phyloP scores from a whole-genome alignment of 2,888 invertebrate genomes.

The Rhodophaea formosa region DNA sequence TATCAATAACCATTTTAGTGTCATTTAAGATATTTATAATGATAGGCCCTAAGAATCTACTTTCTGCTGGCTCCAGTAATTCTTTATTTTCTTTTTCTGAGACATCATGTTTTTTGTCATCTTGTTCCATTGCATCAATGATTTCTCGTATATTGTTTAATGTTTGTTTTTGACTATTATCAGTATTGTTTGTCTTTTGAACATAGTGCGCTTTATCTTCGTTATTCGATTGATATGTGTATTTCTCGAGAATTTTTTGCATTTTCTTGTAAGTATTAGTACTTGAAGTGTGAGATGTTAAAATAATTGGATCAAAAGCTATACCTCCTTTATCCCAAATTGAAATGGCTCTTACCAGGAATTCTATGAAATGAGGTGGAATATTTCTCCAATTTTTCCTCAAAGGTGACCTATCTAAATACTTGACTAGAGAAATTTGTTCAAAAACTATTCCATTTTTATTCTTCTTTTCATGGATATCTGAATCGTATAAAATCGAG shows the following conservation, averaged over 20 bases:
- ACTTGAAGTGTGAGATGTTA: constrained; percentile 51
- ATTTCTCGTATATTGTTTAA: constrained; percentile 68
- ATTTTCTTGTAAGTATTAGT: constrained; percentile 55
- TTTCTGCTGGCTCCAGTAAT: constrained; percentile 5
- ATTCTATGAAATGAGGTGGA: constrained; percentile 52
- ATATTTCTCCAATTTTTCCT: constrained; percentile 54
- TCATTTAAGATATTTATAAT: constrained; percentile 22
- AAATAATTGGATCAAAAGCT: constrained; percentile 58
- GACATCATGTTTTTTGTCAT: constrained; percentile 43
- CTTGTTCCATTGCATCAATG: constrained; percentile 54
- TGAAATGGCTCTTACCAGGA: constrained; percentile 57
- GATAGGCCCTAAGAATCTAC: constrained; percentile 12
- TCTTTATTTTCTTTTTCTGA: constrained; percentile 50
- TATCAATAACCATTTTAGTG: not conserved
- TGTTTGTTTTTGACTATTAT: constrained; percentile 21
- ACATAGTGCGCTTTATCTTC: constrained; percentile 19
- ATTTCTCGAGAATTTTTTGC: constrained; percentile 41
- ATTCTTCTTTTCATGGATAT: constrained; percentile 26
- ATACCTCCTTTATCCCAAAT: constrained; percentile 73
- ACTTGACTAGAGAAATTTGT: constrained; percentile 47
- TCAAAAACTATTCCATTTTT: constrained; percentile 45
- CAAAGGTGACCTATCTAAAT: constrained; percentile 59
- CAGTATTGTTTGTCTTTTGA: constrained; percentile 18
- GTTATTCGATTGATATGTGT: constrained; percentile 23
- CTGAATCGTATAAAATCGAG: constrained; percentile 45